Conservation (phyloP, 2,888 invertebrate species). For the Stratiomys singularior region DNA sequence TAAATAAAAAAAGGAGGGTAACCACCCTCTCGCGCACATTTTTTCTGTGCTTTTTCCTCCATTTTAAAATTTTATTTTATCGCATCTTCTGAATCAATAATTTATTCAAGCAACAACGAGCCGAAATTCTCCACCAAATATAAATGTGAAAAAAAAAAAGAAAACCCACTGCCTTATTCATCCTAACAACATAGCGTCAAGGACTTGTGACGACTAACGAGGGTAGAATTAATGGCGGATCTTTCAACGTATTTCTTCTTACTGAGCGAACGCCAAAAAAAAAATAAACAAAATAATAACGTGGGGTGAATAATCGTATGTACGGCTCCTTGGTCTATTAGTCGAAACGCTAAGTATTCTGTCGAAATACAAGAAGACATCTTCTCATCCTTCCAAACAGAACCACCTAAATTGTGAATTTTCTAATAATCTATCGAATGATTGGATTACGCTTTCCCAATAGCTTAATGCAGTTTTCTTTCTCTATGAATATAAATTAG, state of each 20-base stretch:
- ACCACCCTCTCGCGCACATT: conserved; percentile 44
- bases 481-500: conserved; percentile 41
- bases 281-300: conserved; percentile 19
- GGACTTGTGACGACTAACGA: conserved; percentile 48
- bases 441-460: conserved; percentile 41
- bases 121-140: conserved; percentile 18
- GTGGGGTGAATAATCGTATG: conserved; percentile 26
- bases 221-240: conserved; percentile 51
- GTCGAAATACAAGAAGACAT: conserved; percentile 19
- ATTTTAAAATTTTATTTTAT: conserved; percentile 33
- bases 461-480: conserved; percentile 45
- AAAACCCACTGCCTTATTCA: conserved; percentile 19
- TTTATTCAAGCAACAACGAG: conserved; percentile 50
- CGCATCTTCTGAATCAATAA: conserved; percentile 49
- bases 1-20: conserved; percentile 44
- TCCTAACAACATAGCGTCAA: conserved; percentile 36
- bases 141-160: background rate
- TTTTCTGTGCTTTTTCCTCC: conserved; percentile 37
- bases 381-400: background rate
- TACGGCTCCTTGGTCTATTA: conserved; percentile 13
- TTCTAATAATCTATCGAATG: conserved; percentile 43
- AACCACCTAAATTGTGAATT: conserved; percentile 21
- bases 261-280: background rate
- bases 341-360: background rate
- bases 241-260: conserved; percentile 42